Conservation (phyloP, 2,797 vertebrate species). For the Neostethus bicornis region DNA sequence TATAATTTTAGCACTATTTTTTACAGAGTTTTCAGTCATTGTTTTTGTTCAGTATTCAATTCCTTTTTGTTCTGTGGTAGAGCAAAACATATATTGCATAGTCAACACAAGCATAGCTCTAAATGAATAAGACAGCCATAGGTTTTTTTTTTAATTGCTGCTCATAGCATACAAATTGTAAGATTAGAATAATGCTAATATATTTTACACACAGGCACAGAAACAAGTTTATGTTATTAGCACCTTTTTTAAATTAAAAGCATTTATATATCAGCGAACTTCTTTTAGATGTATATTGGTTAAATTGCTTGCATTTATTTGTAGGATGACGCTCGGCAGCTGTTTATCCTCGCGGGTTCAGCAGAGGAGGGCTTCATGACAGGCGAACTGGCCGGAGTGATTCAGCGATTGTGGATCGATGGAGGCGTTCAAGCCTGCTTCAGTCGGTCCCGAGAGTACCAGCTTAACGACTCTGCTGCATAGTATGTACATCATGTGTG, state of each 20-base stretch:
- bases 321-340: slow-evolving; percentile 96
- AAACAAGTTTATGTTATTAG: not conserved
- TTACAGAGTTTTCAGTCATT: not conserved
- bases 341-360: slow-evolving; percentile 94
- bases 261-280: not conserved
- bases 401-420: slow-evolving; percentile 96
- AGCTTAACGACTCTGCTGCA: slow-evolving; percentile 97
- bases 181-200: not conserved
- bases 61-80: slow-evolving; percentile 1
- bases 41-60: slow-evolving; percentile 1
- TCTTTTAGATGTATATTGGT: not conserved
- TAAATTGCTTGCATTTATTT: slow-evolving; percentile 4
- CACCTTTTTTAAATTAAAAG: not conserved
- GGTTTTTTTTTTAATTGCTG: slow-evolving; percentile 3
- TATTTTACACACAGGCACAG: too few species aligned
- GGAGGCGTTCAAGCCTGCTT: slow-evolving; percentile 95
- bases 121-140: slow-evolving; percentile 9
- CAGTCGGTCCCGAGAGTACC: slow-evolving; percentile 95
- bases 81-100: slow-evolving; percentile 27
- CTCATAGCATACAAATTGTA: not conserved
- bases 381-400: slow-evolving; percentile 90
- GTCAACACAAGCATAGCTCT: slow-evolving; percentile 33
- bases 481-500: slow-evolving; percentile 86
- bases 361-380: slow-evolving; percentile 98
- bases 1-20: slow-evolving; percentile 1